These are phyloP conservation scores for Syngnathoides biaculeatus DNA, from an alignment of 2,113 vertebrate genomes.

Conservation along the genomic window DNA sequence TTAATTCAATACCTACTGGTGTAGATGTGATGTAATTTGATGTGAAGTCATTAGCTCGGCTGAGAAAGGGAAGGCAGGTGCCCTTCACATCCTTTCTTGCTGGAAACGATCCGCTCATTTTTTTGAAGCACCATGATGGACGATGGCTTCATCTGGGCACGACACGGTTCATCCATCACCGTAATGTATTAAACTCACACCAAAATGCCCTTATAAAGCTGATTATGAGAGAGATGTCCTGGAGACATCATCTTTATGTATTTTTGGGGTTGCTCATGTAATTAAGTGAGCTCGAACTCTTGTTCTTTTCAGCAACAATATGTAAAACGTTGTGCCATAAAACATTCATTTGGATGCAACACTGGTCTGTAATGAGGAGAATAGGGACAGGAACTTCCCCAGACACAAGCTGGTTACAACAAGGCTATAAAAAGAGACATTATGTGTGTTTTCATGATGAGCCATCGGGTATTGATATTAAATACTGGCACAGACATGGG, in stretches of 20 bases:
- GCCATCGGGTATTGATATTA: too few relatives aligned
- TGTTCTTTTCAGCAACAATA: neutral
- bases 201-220: slow-evolving; percentile 13
- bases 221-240: slow-evolving; percentile 16
- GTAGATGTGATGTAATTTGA: neutral
- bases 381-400: too few relatives aligned
- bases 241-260: slow-evolving; percentile 8
- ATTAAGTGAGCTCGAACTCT: neutral
- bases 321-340: too few relatives aligned
- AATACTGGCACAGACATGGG: too few relatives aligned
- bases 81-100: slow-evolving; percentile 25
- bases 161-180: slow-evolving; percentile 28
- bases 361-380: too few relatives aligned
- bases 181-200: slow-evolving; percentile 17
- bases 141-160: slow-evolving; percentile 10
- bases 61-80: slow-evolving; percentile 2
- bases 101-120: neutral
- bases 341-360: too few relatives aligned
- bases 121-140: slow-evolving; percentile 27
- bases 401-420: too few relatives aligned
- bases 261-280: slow-evolving; percentile 1
- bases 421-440: too few relatives aligned
- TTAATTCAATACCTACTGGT: neutral
- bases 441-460: too few relatives aligned
- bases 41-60: neutral